Conservation (phyloP, 2,888 invertebrate genomes). For the Cephus runcator region DNA sequence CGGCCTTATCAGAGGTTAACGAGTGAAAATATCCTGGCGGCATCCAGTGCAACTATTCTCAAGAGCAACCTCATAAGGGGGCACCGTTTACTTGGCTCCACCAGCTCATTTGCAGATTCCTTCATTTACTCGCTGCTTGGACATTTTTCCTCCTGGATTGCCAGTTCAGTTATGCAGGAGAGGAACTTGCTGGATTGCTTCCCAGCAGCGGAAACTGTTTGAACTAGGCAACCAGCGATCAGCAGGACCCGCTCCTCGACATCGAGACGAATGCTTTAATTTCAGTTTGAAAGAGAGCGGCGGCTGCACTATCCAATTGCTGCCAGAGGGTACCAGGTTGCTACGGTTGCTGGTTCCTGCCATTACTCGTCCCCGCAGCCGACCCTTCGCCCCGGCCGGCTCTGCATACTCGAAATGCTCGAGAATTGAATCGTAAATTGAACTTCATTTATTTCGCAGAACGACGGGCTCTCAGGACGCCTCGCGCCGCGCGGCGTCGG, state of each 20-base stretch:
- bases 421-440: conserved; percentile 48
- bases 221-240: background rate
- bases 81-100: background rate
- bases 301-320: background rate
- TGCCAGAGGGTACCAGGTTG: background rate
- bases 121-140: background rate
- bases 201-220: background rate
- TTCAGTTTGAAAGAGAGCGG: conserved; percentile 29
- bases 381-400: background rate
- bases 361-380: background rate
- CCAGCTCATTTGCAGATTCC: background rate
- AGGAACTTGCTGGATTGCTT: background rate
- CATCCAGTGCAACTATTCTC: background rate
- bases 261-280: conserved; percentile 43
- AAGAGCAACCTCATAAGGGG: background rate
- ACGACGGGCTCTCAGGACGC: conserved; percentile 10
- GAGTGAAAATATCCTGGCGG: background rate
- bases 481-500: conserved; percentile 17
- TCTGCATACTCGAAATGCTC: conserved; percentile 15
- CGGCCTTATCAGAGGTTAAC: background rate
- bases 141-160: background rate
- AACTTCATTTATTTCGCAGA: conserved; percentile 34
- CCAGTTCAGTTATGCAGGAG: background rate
- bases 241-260: background rate
- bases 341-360: background rate